Conservation (phyloP, 1,140 invertebrate genomes). For the Calycopis cecrops region DNA sequence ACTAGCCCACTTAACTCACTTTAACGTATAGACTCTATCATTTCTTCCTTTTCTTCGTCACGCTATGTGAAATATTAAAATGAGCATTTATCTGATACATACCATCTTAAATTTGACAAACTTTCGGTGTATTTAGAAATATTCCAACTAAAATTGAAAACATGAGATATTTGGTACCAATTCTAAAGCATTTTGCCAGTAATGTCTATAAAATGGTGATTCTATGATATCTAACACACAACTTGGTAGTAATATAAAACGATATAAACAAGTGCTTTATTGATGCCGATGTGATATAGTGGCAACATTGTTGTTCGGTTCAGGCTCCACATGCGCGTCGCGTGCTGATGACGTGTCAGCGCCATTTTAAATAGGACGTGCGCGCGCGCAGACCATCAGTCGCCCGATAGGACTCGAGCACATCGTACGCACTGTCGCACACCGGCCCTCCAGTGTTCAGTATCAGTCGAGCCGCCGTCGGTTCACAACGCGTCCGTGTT, state of each 20-base stretch:
- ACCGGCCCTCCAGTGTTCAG: conserved; percentile 29
- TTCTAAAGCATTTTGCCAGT: too few species aligned
- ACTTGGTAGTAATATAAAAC: conserved; percentile 11
- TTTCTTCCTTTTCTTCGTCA: too few species aligned
- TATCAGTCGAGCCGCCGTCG: conserved; percentile 34
- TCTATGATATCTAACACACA: background rate
- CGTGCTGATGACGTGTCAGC: conserved; percentile 64
- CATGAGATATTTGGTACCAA: too few species aligned
- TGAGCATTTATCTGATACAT: too few species aligned
- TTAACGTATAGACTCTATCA: too few species aligned
- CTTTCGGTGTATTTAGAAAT: too few species aligned
- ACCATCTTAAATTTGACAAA: too few species aligned
- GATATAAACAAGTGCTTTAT: conserved; percentile 35
- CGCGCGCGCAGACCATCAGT: conserved; percentile 69
- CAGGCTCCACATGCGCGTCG: conserved; percentile 55
- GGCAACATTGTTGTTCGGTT: conserved; percentile 41
- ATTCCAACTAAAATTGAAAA: too few species aligned
- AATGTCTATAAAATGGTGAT: too few species aligned
- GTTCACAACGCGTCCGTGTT: conserved; percentile 35
- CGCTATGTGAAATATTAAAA: too few species aligned
- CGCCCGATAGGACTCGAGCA: conserved; percentile 54
- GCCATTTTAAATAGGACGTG: conserved; percentile 66
- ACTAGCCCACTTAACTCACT: too few species aligned
- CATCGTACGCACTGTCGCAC: conserved; percentile 28
- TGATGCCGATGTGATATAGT: conserved; percentile 36